phyloP scores from a whole-genome alignment of 2,113 vertebrate species.

The Trachemys scripta region DNA sequence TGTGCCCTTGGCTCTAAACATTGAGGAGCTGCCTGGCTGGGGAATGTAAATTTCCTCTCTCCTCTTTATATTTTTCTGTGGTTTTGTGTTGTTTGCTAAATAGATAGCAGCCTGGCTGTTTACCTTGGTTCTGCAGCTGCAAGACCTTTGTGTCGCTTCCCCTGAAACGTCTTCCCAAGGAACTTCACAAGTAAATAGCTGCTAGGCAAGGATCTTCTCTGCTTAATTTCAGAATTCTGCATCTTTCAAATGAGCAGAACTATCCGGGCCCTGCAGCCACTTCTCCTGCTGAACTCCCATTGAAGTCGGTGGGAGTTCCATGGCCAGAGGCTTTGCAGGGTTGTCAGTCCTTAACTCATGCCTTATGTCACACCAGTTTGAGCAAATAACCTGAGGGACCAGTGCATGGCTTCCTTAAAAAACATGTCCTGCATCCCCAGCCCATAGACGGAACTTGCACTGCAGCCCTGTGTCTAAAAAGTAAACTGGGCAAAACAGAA shows the following conservation, averaged over 20 bases:
- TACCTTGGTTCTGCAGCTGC: background rate
- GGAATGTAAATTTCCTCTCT: background rate
- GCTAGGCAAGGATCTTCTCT: background rate
- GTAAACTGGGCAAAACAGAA: background rate
- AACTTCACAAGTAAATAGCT: background rate
- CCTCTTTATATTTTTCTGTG: background rate
- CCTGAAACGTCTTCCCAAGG: background rate
- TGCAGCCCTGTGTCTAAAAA: background rate
- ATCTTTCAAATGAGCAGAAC: background rate
- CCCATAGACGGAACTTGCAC: background rate
- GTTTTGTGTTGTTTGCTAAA: background rate
- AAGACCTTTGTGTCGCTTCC: background rate
- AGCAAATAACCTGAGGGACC: fast-evolving
- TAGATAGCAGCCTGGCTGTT: background rate
- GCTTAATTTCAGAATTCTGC: background rate
- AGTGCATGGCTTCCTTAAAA: background rate
- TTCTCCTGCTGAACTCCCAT: background rate
- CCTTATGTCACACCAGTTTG: background rate
- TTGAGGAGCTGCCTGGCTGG: background rate
- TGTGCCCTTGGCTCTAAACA: background rate
- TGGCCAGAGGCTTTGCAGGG: background rate
- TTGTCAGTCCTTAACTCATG: background rate
- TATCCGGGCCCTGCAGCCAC: background rate
- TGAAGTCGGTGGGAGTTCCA: background rate
- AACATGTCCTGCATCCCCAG: background rate